These are phyloP conservation scores for Lasioglossum leucozonium DNA, from an alignment of 2,888 invertebrate species.

Conservation along the genomic window DNA sequence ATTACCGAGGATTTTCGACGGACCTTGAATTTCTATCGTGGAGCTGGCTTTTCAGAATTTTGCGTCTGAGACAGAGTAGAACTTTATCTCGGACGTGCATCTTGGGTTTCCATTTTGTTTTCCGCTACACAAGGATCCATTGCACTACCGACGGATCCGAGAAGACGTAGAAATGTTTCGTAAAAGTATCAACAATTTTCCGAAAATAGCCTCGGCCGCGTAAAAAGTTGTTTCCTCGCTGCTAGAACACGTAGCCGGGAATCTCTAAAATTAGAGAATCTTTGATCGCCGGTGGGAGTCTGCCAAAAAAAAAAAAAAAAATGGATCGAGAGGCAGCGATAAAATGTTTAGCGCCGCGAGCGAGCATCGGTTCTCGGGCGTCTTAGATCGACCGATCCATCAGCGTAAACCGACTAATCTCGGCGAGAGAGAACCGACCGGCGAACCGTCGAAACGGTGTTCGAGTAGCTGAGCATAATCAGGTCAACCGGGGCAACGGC, in stretches of 20 bases:
- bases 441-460: background rate
- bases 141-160: background rate
- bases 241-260: background rate
- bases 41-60: background rate
- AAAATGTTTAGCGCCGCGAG: no score
- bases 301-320: slow-evolving; percentile 13
- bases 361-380: background rate
- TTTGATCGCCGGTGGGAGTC: background rate
- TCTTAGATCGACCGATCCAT: slow-evolving; percentile 1
- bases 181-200: background rate
- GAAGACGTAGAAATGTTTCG: background rate
- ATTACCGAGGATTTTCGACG: background rate
- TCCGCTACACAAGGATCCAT: no score
- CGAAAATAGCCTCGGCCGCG: background rate
- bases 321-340: background rate
- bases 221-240: background rate
- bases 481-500: slow-evolving; percentile 33
- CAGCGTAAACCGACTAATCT: slow-evolving; percentile 5
- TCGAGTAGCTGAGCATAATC: slow-evolving; percentile 38
- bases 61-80: no score
- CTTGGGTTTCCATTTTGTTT: no score
- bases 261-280: background rate
- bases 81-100: no score
- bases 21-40: background rate
- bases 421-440: background rate